Percentiles rank a stretch among this genome's conserved stretches.
Conservation (phyloP, 2,888 invertebrate genomes). For the Pycnomerus fuliginosus region DNA sequence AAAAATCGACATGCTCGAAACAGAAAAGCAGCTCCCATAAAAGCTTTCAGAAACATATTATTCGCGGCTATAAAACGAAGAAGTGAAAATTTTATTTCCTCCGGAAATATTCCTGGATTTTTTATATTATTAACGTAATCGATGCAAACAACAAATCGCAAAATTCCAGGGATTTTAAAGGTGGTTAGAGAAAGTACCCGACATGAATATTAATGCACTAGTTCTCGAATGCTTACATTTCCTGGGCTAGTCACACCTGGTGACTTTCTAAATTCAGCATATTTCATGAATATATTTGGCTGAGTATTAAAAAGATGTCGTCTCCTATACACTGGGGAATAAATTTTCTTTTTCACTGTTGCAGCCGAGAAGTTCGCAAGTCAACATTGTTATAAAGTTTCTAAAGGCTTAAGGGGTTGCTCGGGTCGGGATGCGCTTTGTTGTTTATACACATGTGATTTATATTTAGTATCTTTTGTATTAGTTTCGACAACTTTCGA, state of each 20-base stretch:
- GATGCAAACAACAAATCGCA: too few species aligned
- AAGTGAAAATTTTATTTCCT: too few species aligned
- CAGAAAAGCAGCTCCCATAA: constrained; percentile 11
- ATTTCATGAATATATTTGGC: constrained; percentile 25
- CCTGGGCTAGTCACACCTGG: constrained; percentile 15
- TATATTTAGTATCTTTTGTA: constrained; percentile 33
- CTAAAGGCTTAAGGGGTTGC: constrained; percentile 13
- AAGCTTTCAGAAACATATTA: constrained; percentile 14
- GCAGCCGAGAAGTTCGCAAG: constrained; percentile 23
- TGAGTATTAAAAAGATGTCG: constrained; percentile 23
- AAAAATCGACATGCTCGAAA: constrained; percentile 11
- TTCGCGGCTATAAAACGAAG: too few species aligned
- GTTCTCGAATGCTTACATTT: constrained; percentile 13
- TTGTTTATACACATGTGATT: constrained; percentile 32
- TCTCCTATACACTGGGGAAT: constrained; percentile 17
- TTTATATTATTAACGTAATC: too few species aligned
- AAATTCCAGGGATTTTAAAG: too few species aligned
- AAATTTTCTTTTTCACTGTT: constrained; percentile 21
- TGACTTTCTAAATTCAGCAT: constrained; percentile 18
- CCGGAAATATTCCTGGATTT: too few species aligned
- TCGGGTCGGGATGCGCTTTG: constrained; percentile 20
- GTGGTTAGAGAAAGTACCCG: constrained; percentile 6
- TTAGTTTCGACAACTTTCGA: constrained; percentile 31
- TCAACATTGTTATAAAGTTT: constrained; percentile 26
- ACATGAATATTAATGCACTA: constrained; percentile 22